Conservation (phyloP, 2,113 vertebrate genomes). For the Ochotona princeps region DNA sequence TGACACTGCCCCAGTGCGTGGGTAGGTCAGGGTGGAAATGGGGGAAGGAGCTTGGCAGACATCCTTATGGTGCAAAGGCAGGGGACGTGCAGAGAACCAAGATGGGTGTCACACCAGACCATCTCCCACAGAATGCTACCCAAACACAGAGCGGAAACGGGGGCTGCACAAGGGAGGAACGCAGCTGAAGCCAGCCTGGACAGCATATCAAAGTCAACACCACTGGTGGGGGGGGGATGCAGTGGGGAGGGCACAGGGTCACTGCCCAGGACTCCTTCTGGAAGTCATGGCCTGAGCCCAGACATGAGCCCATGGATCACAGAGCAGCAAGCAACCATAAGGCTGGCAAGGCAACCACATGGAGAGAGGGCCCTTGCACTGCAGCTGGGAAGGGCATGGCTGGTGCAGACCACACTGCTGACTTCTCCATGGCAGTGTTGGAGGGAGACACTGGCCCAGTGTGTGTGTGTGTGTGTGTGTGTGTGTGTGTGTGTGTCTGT, state of each 20-base stretch:
- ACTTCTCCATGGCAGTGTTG: no score
- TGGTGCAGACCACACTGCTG: no score
- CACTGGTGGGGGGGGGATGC: not conserved
- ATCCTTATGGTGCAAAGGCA: not conserved
- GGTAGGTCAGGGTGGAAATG: no score
- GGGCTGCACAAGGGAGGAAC: not conserved
- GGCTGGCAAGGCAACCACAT: not conserved
- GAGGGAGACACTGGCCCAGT: no score
- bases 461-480: no score
- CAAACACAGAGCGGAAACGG: not conserved
- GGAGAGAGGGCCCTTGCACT: not conserved
- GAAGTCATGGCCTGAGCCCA: not conserved
- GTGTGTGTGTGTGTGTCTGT: no score
- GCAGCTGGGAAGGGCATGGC: not conserved
- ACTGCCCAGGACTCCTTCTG: not conserved
- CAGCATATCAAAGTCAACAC: rapidly evolving
- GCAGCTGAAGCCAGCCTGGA: no score
- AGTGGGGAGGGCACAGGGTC: rapidly evolving
- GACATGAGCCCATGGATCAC: not conserved
- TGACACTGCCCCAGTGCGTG: no score
- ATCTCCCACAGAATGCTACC: not conserved
- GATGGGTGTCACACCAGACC: not conserved
- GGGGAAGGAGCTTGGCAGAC: no score
- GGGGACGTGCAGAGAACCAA: not conserved
- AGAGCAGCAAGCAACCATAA: not conserved